phyloP scores from a whole-genome alignment of 2,113 vertebrate species.

The Patagioenas fasciata region DNA sequence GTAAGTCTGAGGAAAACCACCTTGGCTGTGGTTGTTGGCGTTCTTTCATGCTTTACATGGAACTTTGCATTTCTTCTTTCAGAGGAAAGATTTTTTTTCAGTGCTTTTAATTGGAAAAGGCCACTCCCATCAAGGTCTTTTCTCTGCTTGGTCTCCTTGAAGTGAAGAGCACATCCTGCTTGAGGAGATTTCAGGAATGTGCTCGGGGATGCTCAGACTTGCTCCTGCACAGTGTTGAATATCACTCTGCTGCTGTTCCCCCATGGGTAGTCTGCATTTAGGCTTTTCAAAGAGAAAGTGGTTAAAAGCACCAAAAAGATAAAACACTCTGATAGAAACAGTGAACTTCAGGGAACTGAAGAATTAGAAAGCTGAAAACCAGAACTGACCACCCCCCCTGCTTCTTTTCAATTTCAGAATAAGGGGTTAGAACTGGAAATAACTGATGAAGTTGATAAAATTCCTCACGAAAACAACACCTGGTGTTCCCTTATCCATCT shows the following conservation, averaged over 20 bases:
- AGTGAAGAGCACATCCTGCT: neutral
- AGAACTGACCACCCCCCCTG: accelerated
- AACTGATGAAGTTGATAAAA: neutral
- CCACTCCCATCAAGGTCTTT: neutral
- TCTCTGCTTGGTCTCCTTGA: neutral
- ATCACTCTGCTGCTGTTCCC: neutral
- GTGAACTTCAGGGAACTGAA: neutral
- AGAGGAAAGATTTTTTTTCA: neutral
- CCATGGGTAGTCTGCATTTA: accelerated
- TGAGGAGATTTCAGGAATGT: neutral
- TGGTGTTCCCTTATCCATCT: neutral
- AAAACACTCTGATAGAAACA: neutral
- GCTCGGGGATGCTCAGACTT: neutral
- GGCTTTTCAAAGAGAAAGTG: neutral
- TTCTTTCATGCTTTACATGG: neutral
- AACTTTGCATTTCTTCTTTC: neutral
- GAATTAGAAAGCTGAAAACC: neutral
- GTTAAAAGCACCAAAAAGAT: neutral
- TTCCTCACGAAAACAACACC: neutral
- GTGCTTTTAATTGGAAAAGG: neutral
- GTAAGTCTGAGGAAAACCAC: neutral
- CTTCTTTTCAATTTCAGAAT: neutral
- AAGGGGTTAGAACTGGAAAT: neutral
- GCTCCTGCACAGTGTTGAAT: accelerated
- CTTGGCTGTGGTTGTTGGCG: accelerated